phyloP scores from a whole-genome alignment of 2,113 vertebrate species.

The Perca fluviatilis region DNA sequence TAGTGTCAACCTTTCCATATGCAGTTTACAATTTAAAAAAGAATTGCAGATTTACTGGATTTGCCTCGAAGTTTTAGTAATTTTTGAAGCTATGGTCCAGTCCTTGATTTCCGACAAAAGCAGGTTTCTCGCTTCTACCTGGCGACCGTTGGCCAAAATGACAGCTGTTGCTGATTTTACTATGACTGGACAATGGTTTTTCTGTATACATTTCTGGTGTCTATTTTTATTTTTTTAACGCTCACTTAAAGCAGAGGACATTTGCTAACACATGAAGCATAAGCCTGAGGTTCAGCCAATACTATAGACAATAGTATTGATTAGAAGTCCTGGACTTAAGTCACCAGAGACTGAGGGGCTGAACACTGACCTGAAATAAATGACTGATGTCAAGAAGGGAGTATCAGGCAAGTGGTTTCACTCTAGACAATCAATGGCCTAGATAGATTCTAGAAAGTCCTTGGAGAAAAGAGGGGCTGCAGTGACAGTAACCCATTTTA shows the following conservation, averaged over 20 bases:
- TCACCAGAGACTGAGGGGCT: conserved; percentile 4
- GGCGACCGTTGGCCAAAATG: background rate
- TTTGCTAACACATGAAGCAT: background rate
- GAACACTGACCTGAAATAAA: conserved; percentile 40
- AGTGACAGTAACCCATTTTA: conserved; percentile 13
- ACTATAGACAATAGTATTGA: conserved; percentile 7
- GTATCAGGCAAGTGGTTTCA: conserved; percentile 15
- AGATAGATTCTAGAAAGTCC: conserved; percentile 32
- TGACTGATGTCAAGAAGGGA: conserved; percentile 26
- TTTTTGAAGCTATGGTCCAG: background rate
- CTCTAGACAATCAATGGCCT: conserved; percentile 27
- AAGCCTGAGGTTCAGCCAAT: background rate
- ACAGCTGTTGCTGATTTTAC: background rate
- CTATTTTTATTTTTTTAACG: background rate
- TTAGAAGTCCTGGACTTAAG: background rate
- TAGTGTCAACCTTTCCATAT: background rate
- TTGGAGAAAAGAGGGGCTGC: conserved; percentile 29
- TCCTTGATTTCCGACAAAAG: background rate
- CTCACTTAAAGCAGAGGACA: background rate
- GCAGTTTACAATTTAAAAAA: background rate
- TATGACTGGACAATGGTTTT: background rate
- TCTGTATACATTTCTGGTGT: background rate
- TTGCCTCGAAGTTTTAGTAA: background rate
- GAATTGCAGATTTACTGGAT: background rate
- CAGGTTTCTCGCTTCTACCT: background rate